Conservation (phyloP, 2,113 vertebrate genomes). For the Agelaius phoeniceus region DNA sequence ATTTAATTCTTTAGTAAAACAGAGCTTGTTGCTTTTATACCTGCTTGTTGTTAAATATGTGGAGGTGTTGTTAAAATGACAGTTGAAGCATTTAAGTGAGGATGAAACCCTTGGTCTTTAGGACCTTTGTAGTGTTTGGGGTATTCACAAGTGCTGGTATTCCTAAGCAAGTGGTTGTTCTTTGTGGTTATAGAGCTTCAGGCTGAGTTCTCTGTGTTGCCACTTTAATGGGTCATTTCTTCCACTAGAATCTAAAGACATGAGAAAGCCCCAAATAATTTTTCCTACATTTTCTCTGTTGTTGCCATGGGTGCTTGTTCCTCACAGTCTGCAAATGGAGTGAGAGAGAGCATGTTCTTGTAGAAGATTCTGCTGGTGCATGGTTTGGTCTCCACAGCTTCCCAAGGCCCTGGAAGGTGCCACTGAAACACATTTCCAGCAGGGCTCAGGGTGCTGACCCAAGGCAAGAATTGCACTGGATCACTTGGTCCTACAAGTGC, state of each 20-base stretch:
- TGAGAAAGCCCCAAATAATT: neutral
- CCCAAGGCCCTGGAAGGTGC: neutral
- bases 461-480: neutral
- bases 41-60: neutral
- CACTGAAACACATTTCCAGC: neutral
- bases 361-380: neutral
- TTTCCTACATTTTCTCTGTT: neutral
- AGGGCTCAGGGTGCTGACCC: rapidly evolving
- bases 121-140: neutral
- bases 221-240: neutral
- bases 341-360: neutral
- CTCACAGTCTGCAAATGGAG: neutral
- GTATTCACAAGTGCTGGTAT: neutral
- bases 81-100: neutral
- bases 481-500: rapidly evolving
- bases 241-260: neutral
- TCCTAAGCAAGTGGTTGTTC: rapidly evolving
- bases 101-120: neutral
- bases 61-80: neutral
- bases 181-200: neutral
- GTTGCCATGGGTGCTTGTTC: neutral
- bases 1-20: neutral
- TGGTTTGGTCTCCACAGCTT: neutral
- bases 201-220: neutral
- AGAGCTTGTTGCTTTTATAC: neutral